Percentiles rank a stretch among this genome's conserved stretches.
Evolutionary conservation across 2,888 invertebrate genomes (phyloP).

Genomic region (Drosophila demipolita): DNA sequence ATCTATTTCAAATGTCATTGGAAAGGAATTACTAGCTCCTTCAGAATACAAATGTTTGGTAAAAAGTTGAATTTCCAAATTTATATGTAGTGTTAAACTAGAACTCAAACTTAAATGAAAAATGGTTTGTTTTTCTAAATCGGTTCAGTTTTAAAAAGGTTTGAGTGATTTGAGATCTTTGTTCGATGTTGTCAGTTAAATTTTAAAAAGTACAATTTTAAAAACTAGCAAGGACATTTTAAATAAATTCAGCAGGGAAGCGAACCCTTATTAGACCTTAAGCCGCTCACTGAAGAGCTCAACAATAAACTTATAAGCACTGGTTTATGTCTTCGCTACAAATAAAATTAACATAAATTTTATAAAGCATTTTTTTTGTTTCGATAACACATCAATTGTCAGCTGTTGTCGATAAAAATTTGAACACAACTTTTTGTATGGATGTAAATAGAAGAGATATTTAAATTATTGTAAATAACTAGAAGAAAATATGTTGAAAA

Average conservation of each 20-base stretch:
- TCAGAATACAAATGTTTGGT: background rate
- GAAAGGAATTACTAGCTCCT: background rate
- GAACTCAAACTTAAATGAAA: background rate
- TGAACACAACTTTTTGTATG: constrained; percentile 9
- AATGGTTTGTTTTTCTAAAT: background rate
- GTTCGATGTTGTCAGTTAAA: background rate
- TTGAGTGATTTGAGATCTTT: background rate
- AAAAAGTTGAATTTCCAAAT: background rate
- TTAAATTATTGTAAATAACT: constrained; percentile 9
- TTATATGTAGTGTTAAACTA: background rate
- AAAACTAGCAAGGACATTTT: background rate
- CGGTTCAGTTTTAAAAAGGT: background rate
- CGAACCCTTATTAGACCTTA: background rate
- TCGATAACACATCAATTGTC: constrained; percentile 10
- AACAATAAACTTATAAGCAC: background rate
- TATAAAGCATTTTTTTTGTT: background rate
- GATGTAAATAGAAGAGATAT: background rate
- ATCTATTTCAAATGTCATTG: background rate
- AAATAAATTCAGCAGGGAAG: background rate
- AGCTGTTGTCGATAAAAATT: constrained; percentile 37
- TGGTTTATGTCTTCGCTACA: background rate
- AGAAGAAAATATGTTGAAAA: constrained; percentile 34
- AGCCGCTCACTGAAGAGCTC: background rate
- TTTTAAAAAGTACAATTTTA: background rate
- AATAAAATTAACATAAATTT: background rate